Conservation (phyloP, 2,113 vertebrate species). For the Leptosomus discolor region DNA sequence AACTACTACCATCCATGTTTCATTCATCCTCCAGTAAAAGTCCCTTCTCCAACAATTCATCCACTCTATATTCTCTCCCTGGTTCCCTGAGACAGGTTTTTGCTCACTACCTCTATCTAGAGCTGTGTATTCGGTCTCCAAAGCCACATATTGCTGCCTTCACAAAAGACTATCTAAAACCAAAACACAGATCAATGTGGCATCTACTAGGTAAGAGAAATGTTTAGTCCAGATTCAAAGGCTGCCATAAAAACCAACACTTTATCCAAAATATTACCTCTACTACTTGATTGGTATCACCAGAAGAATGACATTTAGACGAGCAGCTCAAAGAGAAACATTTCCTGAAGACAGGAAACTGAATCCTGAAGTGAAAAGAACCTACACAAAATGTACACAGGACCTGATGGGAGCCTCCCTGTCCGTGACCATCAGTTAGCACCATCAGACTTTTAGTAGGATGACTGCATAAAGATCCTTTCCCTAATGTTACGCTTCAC, state of each 20-base stretch:
- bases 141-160: neutral
- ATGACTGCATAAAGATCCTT: neutral
- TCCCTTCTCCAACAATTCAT: neutral
- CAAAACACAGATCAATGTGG: neutral
- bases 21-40: neutral
- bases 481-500: neutral
- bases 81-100: neutral
- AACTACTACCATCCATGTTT: neutral
- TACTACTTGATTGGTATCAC: neutral
- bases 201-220: neutral
- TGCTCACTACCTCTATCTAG: neutral
- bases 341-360: neutral
- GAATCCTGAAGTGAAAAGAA: neutral
- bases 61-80: neutral
- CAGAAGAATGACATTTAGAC: neutral
- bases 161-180: neutral
- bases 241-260: neutral
- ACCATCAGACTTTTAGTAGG: rapidly evolving
- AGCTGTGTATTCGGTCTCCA: neutral
- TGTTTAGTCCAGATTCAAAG: neutral
- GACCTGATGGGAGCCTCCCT: neutral
- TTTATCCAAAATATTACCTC: neutral
- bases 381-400: neutral
- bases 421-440: neutral
- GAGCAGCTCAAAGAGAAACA: neutral